Conservation (phyloP, 2,797 vertebrate species). For the Macropus fuliginosus region DNA sequence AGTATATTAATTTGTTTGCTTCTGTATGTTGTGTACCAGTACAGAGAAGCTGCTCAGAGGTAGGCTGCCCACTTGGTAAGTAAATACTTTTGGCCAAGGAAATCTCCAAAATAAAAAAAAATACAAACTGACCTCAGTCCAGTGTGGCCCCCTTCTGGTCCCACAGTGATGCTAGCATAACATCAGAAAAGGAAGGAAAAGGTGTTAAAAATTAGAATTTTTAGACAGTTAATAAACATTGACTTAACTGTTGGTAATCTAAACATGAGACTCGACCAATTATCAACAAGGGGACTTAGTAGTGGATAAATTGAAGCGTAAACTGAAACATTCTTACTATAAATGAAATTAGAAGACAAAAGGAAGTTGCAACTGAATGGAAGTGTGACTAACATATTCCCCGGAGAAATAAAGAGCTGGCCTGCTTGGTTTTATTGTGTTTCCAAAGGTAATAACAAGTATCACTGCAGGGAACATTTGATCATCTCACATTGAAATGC, state of each 20-base stretch:
- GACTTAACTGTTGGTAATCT: neutral
- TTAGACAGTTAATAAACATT: neutral
- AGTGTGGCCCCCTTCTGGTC: neutral
- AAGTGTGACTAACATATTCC: neutral
- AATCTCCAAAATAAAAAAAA: neutral
- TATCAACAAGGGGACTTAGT: neutral
- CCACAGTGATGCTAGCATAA: neutral
- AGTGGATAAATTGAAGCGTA: neutral
- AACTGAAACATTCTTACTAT: neutral
- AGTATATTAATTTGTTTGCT: neutral
- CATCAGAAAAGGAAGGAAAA: neutral
- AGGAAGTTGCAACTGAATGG: no score
- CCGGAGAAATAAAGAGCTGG: neutral
- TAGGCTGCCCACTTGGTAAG: neutral
- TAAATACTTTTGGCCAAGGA: neutral
- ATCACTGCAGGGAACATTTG: neutral
- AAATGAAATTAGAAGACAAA: neutral
- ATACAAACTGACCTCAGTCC: conserved; percentile 7
- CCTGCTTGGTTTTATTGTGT: neutral
- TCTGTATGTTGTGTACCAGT: neutral
- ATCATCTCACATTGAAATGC: neutral
- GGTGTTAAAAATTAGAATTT: neutral
- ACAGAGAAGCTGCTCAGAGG: neutral
- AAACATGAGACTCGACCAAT: neutral
- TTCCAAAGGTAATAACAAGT: neutral